Evolutionary conservation across 2,888 invertebrate genomes (phyloP).

Genomic region (Machimus atricapillus): DNA sequence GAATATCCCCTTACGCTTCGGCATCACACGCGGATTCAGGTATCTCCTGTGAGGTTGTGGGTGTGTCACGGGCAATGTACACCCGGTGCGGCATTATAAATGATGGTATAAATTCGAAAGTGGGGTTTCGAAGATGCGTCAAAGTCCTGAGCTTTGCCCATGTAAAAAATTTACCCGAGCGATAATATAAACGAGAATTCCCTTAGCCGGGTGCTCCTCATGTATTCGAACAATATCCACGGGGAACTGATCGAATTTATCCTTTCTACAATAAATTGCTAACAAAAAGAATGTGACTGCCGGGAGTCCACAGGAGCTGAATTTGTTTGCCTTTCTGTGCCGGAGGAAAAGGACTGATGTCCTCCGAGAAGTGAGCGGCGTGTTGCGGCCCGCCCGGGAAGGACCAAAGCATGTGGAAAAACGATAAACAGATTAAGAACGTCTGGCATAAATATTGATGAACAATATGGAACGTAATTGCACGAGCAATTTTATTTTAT

Average conservation of each 20-base stretch:
- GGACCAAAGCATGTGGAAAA: constrained; percentile 28
- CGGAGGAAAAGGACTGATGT: background rate
- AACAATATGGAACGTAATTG: constrained; percentile 16
- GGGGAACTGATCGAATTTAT: constrained; percentile 8
- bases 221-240: background rate
- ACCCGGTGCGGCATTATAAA: background rate
- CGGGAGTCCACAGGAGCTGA: background rate
- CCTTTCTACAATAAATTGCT: constrained; percentile 11
- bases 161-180: background rate
- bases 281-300: background rate
- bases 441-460: constrained; percentile 29
- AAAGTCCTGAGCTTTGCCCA: background rate
- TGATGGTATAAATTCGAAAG: background rate
- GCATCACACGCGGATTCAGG: background rate
- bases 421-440: constrained; percentile 36
- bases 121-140: background rate
- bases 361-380: background rate
- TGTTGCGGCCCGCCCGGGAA: background rate
- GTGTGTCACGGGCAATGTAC: background rate
- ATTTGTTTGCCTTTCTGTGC: background rate
- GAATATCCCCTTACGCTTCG: background rate
- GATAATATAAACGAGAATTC: background rate
- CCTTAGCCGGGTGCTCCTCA: background rate
- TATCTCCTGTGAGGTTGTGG: background rate
- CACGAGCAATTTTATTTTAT: constrained; percentile 14